Conservation (phyloP, 2,113 vertebrate species). For the Ptyas mucosa region DNA sequence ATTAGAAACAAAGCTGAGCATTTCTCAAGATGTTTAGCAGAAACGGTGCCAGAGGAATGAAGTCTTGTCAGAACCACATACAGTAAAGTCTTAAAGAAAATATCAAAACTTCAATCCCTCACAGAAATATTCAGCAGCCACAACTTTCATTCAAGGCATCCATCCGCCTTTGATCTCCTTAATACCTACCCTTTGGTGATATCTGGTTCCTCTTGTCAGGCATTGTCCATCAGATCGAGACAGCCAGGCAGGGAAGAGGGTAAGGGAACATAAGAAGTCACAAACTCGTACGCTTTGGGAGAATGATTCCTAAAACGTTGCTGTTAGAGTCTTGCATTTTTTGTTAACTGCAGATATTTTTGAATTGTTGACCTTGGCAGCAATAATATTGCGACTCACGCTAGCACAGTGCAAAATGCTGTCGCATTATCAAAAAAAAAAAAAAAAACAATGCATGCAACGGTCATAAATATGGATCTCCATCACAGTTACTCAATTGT, state of each 20-base stretch:
- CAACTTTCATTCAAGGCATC: not conserved
- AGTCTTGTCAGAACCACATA: not conserved
- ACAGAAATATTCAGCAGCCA: not conserved
- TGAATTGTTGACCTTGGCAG: not conserved
- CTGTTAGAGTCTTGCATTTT: not conserved
- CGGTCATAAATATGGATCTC: not conserved
- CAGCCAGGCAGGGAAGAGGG: not conserved
- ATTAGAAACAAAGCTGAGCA: not conserved
- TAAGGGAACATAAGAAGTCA: not conserved
- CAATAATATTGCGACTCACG: not conserved
- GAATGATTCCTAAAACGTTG: not conserved
- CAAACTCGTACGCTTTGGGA: not conserved
- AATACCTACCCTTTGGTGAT: not conserved
- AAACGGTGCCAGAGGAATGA: not conserved
- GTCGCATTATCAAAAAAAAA: not conserved
- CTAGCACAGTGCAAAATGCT: not conserved
- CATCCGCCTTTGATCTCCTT: not conserved
- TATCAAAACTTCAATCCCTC: not conserved
- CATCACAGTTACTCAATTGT: not conserved
- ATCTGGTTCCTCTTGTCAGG: not conserved
- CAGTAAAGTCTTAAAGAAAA: not conserved
- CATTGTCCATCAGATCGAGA: not conserved
- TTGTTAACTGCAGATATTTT: not conserved
- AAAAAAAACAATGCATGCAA: not conserved
- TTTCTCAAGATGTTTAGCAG: not conserved